phyloP scores from a whole-genome alignment of 2,113 vertebrate genomes.

The Cinclus cinclus region DNA sequence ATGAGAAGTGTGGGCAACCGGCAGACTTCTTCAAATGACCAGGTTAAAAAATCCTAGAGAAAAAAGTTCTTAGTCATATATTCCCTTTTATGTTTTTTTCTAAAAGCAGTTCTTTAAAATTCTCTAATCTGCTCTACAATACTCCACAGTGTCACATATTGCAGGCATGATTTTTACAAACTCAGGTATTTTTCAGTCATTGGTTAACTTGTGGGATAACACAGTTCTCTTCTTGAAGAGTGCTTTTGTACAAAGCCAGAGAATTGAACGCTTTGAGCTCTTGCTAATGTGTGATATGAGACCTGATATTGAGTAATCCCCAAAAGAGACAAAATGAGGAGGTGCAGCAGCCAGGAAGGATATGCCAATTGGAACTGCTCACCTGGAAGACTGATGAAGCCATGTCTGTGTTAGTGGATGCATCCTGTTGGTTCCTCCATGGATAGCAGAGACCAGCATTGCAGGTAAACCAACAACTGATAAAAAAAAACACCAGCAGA shows the following conservation, averaged over 20 bases:
- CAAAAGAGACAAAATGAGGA: neutral
- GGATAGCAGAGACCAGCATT: neutral
- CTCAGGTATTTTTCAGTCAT: neutral
- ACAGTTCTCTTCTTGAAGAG: neutral
- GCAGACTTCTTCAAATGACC: neutral
- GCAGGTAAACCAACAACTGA: neutral
- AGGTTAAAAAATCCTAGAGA: neutral
- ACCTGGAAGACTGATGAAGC: neutral
- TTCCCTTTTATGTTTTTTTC: neutral
- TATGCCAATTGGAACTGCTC: neutral
- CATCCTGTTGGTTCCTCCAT: neutral
- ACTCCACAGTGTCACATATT: neutral
- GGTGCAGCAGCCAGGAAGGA: neutral
- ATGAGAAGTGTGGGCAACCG: neutral
- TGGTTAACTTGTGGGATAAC: neutral
- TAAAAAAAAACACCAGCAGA: neutral
- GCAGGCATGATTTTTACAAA: neutral
- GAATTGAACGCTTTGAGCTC: neutral
- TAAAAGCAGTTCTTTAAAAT: neutral
- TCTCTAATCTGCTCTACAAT: neutral
- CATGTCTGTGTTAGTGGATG: no score
- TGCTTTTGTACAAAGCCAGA: neutral
- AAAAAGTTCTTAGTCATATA: neutral
- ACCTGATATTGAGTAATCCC: neutral
- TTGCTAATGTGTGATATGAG: accelerated